A percentile compares a stretch with the other conserved stretches of the same genome.
phyloP scores from a whole-genome alignment of 92 coral and sea anemone genomes.

The Palythoa grandiflora region DNA sequence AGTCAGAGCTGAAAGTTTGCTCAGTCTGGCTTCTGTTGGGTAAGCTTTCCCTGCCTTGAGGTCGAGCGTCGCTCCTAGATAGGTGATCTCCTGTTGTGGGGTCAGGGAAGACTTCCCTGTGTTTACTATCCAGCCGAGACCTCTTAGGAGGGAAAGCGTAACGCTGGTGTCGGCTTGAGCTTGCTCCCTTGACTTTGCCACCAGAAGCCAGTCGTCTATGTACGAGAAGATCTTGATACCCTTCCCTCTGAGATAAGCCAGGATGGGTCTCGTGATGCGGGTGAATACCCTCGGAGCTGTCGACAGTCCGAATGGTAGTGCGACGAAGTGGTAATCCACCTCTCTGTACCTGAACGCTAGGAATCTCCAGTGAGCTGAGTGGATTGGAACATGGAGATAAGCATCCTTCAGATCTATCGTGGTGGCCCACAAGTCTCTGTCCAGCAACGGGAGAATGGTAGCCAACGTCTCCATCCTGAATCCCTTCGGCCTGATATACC shows the following conservation, averaged over 20 bases:
- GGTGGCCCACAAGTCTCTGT: too few species aligned
- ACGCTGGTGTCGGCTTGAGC: neutral
- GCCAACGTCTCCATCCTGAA: too few species aligned
- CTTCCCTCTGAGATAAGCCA: constrained; percentile 12
- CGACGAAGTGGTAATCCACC: constrained; percentile 14
- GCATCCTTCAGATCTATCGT: too few species aligned
- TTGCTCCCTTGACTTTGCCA: neutral
- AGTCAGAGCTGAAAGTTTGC: neutral
- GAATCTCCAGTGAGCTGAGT: constrained; percentile 12
- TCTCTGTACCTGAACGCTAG: constrained; percentile 21
- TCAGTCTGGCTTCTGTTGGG: constrained; percentile 5
- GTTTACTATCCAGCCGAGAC: constrained; percentile 17
- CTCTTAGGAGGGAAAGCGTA: neutral
- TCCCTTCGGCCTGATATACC: too few species aligned
- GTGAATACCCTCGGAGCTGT: constrained; percentile 23
- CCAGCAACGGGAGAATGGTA: too few species aligned
- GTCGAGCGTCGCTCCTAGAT: constrained; percentile 22
- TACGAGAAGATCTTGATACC: neutral
- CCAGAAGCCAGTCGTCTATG: constrained; percentile 28
- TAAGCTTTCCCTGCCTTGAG: constrained; percentile 6
- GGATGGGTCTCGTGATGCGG: neutral
- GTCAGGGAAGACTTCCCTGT: constrained; percentile 10
- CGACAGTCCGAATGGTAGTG: constrained; percentile 27
- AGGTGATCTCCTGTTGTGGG: neutral
- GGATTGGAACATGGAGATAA: too few species aligned